Evolutionary conservation across 2,797 vertebrate genomes (phyloP).

Genomic region (Schizopygopsis pylzovi): DNA sequence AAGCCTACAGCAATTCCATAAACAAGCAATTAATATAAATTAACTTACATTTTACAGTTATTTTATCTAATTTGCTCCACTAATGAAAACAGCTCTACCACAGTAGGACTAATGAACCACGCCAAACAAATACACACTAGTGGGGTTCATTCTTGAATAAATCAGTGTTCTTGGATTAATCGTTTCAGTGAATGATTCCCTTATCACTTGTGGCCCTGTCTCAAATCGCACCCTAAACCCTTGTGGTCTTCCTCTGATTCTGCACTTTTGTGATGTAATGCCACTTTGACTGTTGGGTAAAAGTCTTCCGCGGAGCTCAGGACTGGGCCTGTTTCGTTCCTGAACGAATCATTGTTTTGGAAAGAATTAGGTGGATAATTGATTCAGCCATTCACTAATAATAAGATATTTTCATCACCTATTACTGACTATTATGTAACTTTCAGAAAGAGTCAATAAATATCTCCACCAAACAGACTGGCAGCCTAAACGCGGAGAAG

Average conservation of each 20-base stretch:
- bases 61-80: not conserved
- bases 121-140: not conserved
- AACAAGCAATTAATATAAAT: constrained; percentile 18
- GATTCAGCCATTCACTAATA: not conserved
- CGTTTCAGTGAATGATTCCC: not conserved
- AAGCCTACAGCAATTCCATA: constrained; percentile 6
- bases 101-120: not conserved
- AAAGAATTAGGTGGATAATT: not conserved
- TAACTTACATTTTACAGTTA: constrained; percentile 7
- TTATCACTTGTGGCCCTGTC: not conserved
- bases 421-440: not conserved
- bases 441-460: not conserved
- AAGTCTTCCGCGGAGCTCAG: too few relatives aligned
- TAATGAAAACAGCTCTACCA: constrained; percentile 12
- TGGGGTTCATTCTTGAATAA: not conserved
- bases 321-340: not conserved
- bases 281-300: too few relatives aligned
- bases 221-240: too few relatives aligned
- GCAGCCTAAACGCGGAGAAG: not conserved
- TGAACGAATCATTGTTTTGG: not conserved
- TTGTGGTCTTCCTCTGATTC: too few relatives aligned
- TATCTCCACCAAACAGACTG: not conserved
- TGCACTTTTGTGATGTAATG: too few relatives aligned
- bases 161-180: not conserved
- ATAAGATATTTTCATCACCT: not conserved